Evolutionary conservation across 2,113 vertebrate genomes (phyloP).

Genomic region (Mesembrinibis cayennensis): DNA sequence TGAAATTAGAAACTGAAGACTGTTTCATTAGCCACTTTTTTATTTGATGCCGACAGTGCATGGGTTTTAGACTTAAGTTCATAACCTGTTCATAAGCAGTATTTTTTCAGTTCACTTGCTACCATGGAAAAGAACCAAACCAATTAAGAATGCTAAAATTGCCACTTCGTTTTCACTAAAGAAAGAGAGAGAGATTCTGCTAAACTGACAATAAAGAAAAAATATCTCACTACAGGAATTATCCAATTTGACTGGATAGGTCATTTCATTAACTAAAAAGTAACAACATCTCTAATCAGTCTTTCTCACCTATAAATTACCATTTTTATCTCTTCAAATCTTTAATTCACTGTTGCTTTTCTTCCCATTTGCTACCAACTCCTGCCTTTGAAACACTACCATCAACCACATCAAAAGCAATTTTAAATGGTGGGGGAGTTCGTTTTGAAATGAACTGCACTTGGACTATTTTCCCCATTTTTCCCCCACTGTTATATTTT

Average conservation of each 20-base stretch:
- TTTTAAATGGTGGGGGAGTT: neutral
- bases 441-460: neutral
- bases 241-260: constrained; percentile 25
- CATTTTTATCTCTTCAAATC: constrained; percentile 18
- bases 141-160: constrained; percentile 68
- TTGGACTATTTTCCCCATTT: neutral
- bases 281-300: constrained; percentile 39
- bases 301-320: constrained; percentile 25
- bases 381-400: constrained; percentile 13
- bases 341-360: constrained; percentile 47
- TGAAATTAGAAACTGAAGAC: constrained; percentile 70
- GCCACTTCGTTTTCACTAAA: neutral
- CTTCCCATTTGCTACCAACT: neutral
- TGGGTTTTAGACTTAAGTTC: constrained; percentile 40
- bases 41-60: constrained; percentile 5
- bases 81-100: constrained; percentile 27
- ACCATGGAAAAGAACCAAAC: constrained; percentile 28
- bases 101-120: constrained; percentile 49
- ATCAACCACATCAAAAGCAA: neutral
- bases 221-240: neutral
- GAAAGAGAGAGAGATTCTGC: constrained; percentile 25
- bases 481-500: neutral
- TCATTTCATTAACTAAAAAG: constrained; percentile 53
- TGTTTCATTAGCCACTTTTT: constrained; percentile 55
- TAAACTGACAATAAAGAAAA: constrained; percentile 48